Evolutionary conservation across 2,797 vertebrate species (phyloP).

Genomic region (Pseudochirops corinnae): DNA sequence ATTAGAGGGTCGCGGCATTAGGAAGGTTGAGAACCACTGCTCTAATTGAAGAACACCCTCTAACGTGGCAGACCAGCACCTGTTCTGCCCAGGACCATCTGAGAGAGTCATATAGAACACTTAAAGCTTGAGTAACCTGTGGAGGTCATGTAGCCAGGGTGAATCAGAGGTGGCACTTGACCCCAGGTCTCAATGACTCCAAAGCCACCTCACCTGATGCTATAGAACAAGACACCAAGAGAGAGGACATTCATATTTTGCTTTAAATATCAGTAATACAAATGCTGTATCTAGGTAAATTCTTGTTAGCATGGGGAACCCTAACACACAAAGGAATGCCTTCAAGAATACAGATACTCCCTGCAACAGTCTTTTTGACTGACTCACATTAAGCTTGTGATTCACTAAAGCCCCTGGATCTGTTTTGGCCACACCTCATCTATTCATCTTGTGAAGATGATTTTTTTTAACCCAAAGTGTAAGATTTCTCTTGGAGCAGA

Average conservation of each 20-base stretch:
- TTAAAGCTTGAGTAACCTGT: neutral
- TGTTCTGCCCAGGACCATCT: neutral
- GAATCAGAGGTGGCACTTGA: neutral
- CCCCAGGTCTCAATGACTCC: neutral
- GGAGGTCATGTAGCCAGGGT: neutral
- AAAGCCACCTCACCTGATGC: neutral
- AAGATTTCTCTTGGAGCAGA: neutral
- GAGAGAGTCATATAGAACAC: neutral
- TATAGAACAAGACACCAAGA: neutral
- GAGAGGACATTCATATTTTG: neutral
- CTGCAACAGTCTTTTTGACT: neutral
- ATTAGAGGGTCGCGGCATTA: no score
- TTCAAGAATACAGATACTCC: neutral
- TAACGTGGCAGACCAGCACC: neutral
- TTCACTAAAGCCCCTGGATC: neutral
- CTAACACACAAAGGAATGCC: neutral
- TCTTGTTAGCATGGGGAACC: neutral
- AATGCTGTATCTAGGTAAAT: neutral
- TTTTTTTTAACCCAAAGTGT: neutral
- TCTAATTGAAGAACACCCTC: neutral
- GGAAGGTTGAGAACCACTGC: neutral
- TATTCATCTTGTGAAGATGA: neutral
- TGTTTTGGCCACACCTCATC: neutral
- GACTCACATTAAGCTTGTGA: neutral
- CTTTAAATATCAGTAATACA: neutral